A percentile compares a stretch with the other conserved stretches of the same genome.
phyloP scores from a whole-genome alignment of 2,888 invertebrate species.

The Gnatocerus cornutus region DNA sequence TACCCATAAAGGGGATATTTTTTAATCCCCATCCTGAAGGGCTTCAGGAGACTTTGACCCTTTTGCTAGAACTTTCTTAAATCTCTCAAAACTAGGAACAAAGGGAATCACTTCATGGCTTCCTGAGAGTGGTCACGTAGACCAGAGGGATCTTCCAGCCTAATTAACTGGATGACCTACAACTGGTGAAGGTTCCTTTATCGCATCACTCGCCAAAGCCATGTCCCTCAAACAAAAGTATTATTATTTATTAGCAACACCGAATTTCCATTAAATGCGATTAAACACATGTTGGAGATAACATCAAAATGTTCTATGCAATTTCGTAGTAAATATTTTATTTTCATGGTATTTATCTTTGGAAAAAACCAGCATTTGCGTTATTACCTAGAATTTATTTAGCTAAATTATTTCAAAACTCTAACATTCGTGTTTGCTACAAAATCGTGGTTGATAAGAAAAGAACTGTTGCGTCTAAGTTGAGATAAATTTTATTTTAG shows the following conservation, averaged over 20 bases:
- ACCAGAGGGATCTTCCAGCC: not conserved
- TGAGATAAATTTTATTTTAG: slow-evolving; percentile 1
- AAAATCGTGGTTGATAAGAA: not conserved
- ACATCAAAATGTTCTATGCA: too few relatives aligned
- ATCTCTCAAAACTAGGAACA: too few relatives aligned
- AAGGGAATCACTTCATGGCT: not conserved
- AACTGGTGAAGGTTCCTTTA: not conserved
- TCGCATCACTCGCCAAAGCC: not conserved
- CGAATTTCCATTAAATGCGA: too few relatives aligned
- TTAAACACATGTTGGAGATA: too few relatives aligned
- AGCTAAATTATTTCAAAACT: too few relatives aligned
- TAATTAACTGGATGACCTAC: not conserved
- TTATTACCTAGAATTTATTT: too few relatives aligned
- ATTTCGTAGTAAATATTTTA: too few relatives aligned
- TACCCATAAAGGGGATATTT: slow-evolving; percentile 14
- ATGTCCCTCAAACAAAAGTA: too few relatives aligned
- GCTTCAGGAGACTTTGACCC: slow-evolving; percentile 5
- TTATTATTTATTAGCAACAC: too few relatives aligned
- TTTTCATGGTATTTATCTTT: too few relatives aligned
- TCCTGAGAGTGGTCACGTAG: not conserved
- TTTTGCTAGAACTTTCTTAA: not conserved
- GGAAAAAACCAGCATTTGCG: too few relatives aligned
- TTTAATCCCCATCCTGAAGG: not conserved
- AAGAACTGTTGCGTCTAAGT: not conserved
- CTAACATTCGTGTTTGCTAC: not conserved